Evolutionary conservation across 2,888 invertebrate species (phyloP), one percentile per base, ranked within the genome.

Genomic region (Morpho helenor): DNA sequence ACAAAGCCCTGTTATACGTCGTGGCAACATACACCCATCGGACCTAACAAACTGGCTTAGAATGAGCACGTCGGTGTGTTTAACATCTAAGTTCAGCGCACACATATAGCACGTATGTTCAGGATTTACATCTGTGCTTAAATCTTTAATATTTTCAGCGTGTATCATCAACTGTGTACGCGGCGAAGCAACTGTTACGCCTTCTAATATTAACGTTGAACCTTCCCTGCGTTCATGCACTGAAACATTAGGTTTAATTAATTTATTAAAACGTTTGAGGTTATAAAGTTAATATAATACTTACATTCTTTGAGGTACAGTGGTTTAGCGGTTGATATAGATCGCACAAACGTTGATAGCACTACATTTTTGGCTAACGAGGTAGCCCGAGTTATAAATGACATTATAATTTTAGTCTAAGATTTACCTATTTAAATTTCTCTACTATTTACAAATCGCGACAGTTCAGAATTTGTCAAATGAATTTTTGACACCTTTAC

Each of bases 21-120:
- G 91, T 0, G 97, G 97, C 57, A 98, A 76, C 93, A 97, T 94
- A 67, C 95, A 94, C 0, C 97, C 97, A 84, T 97, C 95, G 0
- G 93, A 92, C 54, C 96, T 92, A 0, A 97, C 87, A 82, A 97
- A 98, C 84, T 98, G 98, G 67, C 95, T 96, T 52, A 98, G 80
- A 59, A 98, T 97, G 7, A 97, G 84, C 0, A 98, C 96, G 87
- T 98, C 98, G 0, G 97, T 97, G 73, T 97, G 97, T 75, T 96
- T 96, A 1, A 97, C 85, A 56, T 96, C 91, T 40, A 97, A 75
- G 1, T 93, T 94, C 8, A 95, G 76, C 0, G 94, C 91, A 77
- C 97, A 97, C 77, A 97, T 87, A 16, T 94, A 91, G 73, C 97
- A 97, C 10, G 85, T 81, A 9, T 84, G 84, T 1, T 79, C 76